Conservation (phyloP, 1,140 invertebrate species). For the Cherax quadricarinatus region DNA sequence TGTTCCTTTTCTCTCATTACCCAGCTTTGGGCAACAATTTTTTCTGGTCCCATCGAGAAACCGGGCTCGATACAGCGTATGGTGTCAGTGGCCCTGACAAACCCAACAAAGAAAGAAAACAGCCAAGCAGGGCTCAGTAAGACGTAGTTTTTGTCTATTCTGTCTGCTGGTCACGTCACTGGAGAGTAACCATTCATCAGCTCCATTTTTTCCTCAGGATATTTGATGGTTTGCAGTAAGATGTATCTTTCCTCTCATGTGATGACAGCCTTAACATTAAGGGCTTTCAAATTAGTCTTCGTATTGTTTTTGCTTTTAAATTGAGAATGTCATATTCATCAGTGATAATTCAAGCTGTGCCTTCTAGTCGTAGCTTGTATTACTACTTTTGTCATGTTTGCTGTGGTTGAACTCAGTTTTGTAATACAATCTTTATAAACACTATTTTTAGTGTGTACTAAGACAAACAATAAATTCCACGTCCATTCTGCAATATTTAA, state of each 20-base stretch:
- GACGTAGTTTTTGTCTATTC: too few relatives aligned
- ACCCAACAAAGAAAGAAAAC: too few relatives aligned
- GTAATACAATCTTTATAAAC: neutral
- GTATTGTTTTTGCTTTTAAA: neutral
- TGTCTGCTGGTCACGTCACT: too few relatives aligned
- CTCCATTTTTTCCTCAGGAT: too few relatives aligned
- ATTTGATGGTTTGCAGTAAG: neutral
- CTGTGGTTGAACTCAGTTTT: neutral
- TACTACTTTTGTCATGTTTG: neutral
- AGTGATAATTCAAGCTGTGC: neutral
- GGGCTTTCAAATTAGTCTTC: constrained; percentile 4
- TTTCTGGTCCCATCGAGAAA: too few relatives aligned
- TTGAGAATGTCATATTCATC: neutral
- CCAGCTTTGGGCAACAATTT: too few relatives aligned
- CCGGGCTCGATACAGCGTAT: too few relatives aligned
- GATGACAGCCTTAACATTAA: neutral
- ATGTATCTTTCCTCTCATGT: neutral
- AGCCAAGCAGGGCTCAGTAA: too few relatives aligned
- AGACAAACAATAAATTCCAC: neutral
- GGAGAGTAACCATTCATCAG: too few relatives aligned
- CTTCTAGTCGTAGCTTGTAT: neutral
- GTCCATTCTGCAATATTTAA: neutral
- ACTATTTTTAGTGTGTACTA: neutral
- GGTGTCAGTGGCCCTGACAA: too few relatives aligned
- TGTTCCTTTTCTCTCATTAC: too few relatives aligned